Evolutionary conservation across 2,113 vertebrate genomes (phyloP).

Genomic region (Numenius arquata): DNA sequence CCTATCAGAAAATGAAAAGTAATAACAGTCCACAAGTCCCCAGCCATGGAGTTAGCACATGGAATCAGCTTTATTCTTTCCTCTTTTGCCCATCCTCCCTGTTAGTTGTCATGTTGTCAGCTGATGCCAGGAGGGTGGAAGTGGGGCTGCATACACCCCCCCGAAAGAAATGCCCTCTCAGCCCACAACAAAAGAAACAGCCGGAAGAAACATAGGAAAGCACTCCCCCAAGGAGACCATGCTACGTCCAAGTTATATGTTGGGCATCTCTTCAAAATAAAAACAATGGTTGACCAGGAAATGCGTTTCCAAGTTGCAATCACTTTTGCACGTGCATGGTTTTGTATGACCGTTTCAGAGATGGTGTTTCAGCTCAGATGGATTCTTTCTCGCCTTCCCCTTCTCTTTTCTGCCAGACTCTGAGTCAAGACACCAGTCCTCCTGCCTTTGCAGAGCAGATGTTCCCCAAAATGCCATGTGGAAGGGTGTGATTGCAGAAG

Average conservation of each 20-base stretch:
- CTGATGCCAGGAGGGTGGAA: background rate
- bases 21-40: background rate
- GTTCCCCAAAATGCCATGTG: background rate
- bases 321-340: background rate
- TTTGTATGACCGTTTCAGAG: background rate
- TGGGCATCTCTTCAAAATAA: background rate
- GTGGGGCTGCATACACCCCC: background rate
- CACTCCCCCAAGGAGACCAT: background rate
- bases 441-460: background rate
- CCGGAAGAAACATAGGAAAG: background rate
- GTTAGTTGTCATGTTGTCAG: background rate
- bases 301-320: background rate
- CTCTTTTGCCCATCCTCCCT: background rate
- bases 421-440: background rate
- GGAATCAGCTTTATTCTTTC: background rate
- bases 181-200: background rate
- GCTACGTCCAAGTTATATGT: fast-evolving
- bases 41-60: background rate
- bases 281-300: background rate
- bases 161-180: background rate
- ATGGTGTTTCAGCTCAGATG: background rate
- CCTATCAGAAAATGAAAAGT: background rate
- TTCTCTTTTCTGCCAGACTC: background rate
- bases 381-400: background rate
- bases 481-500: background rate